phyloP scores from a whole-genome alignment of 2,888 invertebrate species.

The Tigriopus californicus region DNA sequence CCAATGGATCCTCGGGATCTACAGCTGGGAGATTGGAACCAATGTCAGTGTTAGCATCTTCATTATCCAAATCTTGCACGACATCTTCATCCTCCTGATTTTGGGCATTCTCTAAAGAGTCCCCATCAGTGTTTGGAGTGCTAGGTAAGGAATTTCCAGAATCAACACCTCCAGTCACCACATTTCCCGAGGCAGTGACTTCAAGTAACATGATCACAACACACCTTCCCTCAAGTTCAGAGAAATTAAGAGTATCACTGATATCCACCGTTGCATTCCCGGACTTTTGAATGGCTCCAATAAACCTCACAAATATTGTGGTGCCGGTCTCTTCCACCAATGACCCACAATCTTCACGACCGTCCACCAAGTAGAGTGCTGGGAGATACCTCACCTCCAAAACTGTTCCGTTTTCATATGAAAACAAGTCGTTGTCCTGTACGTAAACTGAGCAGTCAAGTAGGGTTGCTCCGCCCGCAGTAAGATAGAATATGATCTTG shows the following conservation, averaged over 20 bases:
- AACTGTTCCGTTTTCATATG: not conserved
- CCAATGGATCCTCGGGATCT: no score
- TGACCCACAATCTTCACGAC: not conserved
- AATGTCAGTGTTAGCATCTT: no score
- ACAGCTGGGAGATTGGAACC: no score
- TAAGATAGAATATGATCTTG: not conserved
- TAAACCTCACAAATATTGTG: conserved; percentile 1
- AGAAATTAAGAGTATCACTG: not conserved
- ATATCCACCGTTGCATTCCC: conserved; percentile 4
- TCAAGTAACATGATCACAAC: conserved; percentile 2
- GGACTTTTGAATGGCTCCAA: conserved; percentile 7
- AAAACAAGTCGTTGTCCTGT: not conserved
- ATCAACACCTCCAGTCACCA: not conserved
- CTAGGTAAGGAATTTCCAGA: no score
- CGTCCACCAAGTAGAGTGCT: conserved; percentile 11
- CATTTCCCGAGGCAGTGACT: not conserved
- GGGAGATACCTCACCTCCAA: conserved; percentile 1
- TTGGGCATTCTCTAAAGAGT: no score
- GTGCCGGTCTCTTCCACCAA: not conserved
- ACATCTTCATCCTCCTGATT: no score
- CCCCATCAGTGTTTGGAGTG: no score
- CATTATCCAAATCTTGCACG: no score
- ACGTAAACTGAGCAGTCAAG: conserved; percentile 2
- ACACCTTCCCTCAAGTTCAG: conserved; percentile 4
- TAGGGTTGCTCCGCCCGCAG: not conserved